Evolutionary conservation across 2,797 vertebrate genomes (phyloP), one percentile per base, ranked within the genome.

Genomic region (Rhinella marina): DNA sequence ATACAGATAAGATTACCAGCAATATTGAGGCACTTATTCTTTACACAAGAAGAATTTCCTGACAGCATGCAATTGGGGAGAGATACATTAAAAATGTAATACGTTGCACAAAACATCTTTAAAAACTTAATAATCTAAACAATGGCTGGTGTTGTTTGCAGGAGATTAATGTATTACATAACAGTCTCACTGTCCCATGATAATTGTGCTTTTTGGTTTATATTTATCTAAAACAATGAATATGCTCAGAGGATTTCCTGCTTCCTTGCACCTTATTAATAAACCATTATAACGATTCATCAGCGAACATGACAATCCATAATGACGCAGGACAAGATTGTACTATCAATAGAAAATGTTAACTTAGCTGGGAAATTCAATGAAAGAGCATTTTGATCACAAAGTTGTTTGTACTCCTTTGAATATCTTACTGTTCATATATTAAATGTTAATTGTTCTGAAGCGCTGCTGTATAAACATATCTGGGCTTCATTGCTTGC

Each of bases 231-330:
- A 82, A 82, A 84, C 82, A 84, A 84, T 84, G 56, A 73, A 41
- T 75, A 50, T 75, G 29, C 56, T 84, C 81, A 5, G 14, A 70
- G 81, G 81, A 56, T 54, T 82, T 82, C 32, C 32, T 72, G 29
- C 54, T 57, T 54, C n/a, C 66, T 75, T 84, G 82, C 29, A 70
- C 82, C 82, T 84, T 84, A 73, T 84, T 84, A 73, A 84, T 84
- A 84, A 84, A 75, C 66, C 54, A 84, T 84, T 75, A 59, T 75
- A 61, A 59, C 13, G 23, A 84, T 59, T 84, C 56, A 73, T 72
- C 72, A 32, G 23, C 59, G 70, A 75, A 59, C 50, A 61, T 75
- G 68, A 72, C 68, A 84, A 75, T 84, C 16, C 68, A 75, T 59
- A n/a, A 75, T 84, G 68, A 75, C 54, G 54, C n/a, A 25, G 56